Percentiles rank a stretch among this genome's conserved stretches.
These are phyloP conservation scores for Murina feae DNA, from an alignment of 2,113 vertebrate species.

Conservation along the genomic window DNA sequence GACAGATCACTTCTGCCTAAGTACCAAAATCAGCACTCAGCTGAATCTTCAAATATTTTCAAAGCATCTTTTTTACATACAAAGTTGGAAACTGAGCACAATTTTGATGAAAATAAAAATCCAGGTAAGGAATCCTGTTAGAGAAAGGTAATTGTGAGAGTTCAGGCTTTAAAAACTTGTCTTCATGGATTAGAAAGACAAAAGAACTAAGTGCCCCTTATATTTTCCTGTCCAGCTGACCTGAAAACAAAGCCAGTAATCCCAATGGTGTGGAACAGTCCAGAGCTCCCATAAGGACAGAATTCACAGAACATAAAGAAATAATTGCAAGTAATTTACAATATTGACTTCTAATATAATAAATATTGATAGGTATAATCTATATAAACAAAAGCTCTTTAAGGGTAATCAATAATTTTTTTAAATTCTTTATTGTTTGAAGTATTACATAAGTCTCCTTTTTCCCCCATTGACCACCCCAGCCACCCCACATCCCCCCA, in stretches of 20 bases:
- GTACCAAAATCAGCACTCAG: background rate
- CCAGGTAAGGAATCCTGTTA: background rate
- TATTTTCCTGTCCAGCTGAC: background rate
- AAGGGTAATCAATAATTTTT: background rate
- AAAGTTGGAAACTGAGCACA: background rate
- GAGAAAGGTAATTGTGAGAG: background rate
- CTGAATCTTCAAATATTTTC: background rate
- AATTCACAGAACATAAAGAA: background rate
- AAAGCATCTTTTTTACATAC: background rate
- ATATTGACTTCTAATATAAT: background rate
- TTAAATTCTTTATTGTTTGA: too few species aligned
- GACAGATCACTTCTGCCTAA: background rate
- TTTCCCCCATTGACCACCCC: too few species aligned
- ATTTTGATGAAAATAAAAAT: slow-evolving; percentile 12
- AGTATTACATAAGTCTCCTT: too few species aligned
- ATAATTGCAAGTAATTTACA: background rate
- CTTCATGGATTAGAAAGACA: background rate
- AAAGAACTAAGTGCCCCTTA: background rate
- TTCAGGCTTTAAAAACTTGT: background rate
- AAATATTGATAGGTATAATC: background rate
- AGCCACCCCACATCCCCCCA: too few species aligned
- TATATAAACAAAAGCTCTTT: background rate
- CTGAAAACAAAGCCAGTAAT: background rate
- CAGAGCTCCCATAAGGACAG: background rate
- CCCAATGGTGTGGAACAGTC: background rate